Evolutionary conservation across 2,888 invertebrate genomes (phyloP).

Genomic region (Tenthredo livida): DNA sequence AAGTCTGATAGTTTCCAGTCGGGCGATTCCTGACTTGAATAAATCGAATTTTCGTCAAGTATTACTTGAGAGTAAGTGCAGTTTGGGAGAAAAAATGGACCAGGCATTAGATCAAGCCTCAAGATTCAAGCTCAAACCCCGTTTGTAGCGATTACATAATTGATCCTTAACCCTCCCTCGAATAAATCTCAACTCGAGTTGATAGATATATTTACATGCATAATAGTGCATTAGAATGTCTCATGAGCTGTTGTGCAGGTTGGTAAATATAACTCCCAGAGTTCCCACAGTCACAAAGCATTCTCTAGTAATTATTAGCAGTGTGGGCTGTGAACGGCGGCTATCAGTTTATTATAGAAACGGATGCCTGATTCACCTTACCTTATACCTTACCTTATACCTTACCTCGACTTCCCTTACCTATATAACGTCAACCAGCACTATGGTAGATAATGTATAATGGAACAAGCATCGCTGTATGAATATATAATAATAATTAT

Average conservation of each 20-base stretch:
- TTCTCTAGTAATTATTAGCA: slow-evolving; percentile 52
- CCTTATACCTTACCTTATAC: not conserved
- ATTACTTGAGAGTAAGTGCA: not conserved
- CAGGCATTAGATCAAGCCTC: not conserved
- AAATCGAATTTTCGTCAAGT: not conserved
- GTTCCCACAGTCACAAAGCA: slow-evolving; percentile 53
- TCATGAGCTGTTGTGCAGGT: slow-evolving; percentile 28
- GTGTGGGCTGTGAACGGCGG: slow-evolving; percentile 7
- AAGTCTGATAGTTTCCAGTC: not conserved
- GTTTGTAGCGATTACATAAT: not conserved
- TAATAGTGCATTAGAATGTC: slow-evolving; percentile 37
- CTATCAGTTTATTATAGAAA: slow-evolving; percentile 50
- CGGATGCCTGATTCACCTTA: not conserved
- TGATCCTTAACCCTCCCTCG: not conserved
- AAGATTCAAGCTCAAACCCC: not conserved
- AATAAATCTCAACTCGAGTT: not conserved
- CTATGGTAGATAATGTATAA: slow-evolving; percentile 18
- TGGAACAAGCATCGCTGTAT: not conserved
- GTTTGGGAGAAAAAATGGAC: not conserved
- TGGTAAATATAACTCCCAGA: slow-evolving; percentile 1
- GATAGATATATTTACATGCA: slow-evolving; percentile 1
- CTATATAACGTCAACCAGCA: not conserved
- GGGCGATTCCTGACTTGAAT: not conserved
- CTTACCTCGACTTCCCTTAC: slow-evolving; percentile 21
- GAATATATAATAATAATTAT: slow-evolving; percentile 32